Base-by-base conservation (phyloP, 1,140 invertebrate species). In the Drosophila burlai region DNA sequence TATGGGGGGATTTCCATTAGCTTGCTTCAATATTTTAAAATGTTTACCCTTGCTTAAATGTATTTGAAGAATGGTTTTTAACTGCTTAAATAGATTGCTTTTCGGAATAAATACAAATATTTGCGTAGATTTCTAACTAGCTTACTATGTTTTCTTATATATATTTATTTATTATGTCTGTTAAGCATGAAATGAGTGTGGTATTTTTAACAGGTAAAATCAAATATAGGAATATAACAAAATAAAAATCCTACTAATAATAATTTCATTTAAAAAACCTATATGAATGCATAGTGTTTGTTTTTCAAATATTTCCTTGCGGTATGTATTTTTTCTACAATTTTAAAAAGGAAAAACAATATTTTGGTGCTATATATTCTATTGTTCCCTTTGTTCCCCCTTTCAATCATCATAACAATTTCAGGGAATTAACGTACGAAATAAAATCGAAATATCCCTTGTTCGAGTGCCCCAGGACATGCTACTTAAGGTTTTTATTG, bases 401-500 rank as follows among this genome's bases (percentile, higher is more conserved):
- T 13, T 26, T 21, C 16, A 66, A 62, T 62, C 63, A 65, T 62
- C 52, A 55, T 65, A 62, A 61, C 63, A 34, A 62, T 58, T 40
- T 24, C 11, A 34, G 24, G 31, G 24, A 66, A 66, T 62, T 45
- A 26, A 63, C 16, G 55, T 13, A 38, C 26, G 21, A 36, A 54
- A 67, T 71, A 71, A 71, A 71, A 71, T 68, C 67, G 52, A 71
- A 68, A 71, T 71, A 67, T n/a, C 49, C 9, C 47, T 54, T 71
- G 34, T 45, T 68, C 21, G 4, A 26, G n/a, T 38, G 38, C 43
- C 47, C 34, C 66, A 45, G 46, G 36, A 52, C 61, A 34, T 45
- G 47, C 45, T 29, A 40, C 61, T 67, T 63, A 66, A 31, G 49
- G 63, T 47, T 68, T 67, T 71, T 71, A 71, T 71, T 31, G 67